Evolutionary conservation across 1,140 invertebrate species (phyloP).

Genomic region (Pogonomyrmex californicus): DNA sequence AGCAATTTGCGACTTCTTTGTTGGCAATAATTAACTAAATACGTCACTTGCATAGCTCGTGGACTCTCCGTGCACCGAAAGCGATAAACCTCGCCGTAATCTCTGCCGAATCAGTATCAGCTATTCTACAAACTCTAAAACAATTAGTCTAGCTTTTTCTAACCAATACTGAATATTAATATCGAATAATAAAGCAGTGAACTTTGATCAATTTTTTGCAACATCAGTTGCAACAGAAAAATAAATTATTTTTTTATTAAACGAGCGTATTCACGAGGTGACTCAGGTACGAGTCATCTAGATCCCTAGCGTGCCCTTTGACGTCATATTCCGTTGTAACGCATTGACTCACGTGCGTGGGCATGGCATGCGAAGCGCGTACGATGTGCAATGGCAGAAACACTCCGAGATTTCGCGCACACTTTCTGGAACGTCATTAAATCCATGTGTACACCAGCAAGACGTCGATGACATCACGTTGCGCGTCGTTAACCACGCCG

Average conservation of each 20-base stretch:
- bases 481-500: constrained; percentile 50
- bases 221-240: neutral
- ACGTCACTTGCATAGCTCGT: neutral
- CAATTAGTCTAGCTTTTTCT: neutral
- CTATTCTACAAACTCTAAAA: constrained; percentile 7
- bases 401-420: constrained; percentile 63
- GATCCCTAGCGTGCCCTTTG: constrained; percentile 43
- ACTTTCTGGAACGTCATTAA: constrained; percentile 73
- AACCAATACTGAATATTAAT: neutral
- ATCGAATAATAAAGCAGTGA: neutral
- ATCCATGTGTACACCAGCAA: constrained; percentile 65
- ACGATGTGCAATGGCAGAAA: constrained; percentile 68
- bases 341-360: constrained; percentile 79
- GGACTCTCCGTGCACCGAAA: neutral
- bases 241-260: constrained; percentile 8
- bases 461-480: constrained; percentile 69
- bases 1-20: constrained; percentile 56
- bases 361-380: constrained; percentile 72
- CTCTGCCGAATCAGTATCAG: neutral
- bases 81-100: neutral
- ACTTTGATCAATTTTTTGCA: neutral
- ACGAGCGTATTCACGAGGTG: constrained; percentile 26
- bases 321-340: constrained; percentile 65
- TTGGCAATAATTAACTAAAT: constrained; percentile 55
- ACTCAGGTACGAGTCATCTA: constrained; percentile 67